Conservation (phyloP, 2,888 invertebrate genomes). For the Euplexia lucipara region DNA sequence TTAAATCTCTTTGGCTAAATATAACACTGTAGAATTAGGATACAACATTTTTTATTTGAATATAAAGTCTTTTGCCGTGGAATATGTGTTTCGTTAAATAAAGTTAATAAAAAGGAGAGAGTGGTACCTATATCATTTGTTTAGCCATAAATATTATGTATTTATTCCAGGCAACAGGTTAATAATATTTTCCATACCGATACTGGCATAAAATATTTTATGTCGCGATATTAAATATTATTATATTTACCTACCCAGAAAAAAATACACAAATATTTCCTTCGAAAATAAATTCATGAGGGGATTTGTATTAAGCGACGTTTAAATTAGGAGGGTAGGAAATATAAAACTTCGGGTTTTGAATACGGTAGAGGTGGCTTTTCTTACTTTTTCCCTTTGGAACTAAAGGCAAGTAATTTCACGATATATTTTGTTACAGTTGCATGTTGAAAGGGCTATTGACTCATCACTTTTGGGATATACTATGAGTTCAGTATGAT, state of each 20-base stretch:
- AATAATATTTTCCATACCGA: constrained; percentile 17
- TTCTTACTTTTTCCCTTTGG: background rate
- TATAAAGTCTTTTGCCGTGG: background rate
- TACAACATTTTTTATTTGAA: too few species aligned
- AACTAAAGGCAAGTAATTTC: background rate
- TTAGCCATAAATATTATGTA: background rate
- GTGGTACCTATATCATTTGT: background rate
- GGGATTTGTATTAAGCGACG: constrained; percentile 71
- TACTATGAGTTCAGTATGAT: too few species aligned
- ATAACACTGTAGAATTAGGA: too few species aligned
- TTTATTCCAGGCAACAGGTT: constrained; percentile 2
- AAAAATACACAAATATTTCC: constrained; percentile 63
- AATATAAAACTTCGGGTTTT: constrained; percentile 43
- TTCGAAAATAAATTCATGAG: constrained; percentile 69
- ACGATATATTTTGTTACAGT: too few species aligned
- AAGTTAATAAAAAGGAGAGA: background rate
- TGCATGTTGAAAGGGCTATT: too few species aligned
- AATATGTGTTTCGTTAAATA: background rate
- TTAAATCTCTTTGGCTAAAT: too few species aligned
- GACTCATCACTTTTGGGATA: too few species aligned
- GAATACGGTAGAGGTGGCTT: constrained; percentile 46
- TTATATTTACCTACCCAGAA: constrained; percentile 40
- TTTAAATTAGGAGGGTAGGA: constrained; percentile 70
- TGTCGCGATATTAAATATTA: constrained; percentile 48
- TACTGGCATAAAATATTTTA: constrained; percentile 40